These are phyloP conservation scores for Ridgeia piscesae DNA, from an alignment of 1,140 invertebrate genomes.

Conservation along the genomic window DNA sequence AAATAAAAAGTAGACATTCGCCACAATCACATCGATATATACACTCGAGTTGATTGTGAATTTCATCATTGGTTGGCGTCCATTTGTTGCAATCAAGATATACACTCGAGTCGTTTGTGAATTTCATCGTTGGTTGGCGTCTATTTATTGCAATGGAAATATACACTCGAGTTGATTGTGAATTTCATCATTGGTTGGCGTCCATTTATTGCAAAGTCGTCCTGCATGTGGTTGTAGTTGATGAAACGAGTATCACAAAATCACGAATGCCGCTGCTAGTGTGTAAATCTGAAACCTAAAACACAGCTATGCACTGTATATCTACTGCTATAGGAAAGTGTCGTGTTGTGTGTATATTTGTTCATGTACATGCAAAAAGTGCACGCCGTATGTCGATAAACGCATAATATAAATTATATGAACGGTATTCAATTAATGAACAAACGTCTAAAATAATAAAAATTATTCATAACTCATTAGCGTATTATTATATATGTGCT, in stretches of 20 bases:
- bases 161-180: no score
- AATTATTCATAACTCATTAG: no score
- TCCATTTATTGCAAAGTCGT: neutral
- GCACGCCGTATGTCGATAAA: neutral
- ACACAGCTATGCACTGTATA: neutral
- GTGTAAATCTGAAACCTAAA: neutral
- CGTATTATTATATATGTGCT: neutral
- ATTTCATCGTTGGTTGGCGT: no score
- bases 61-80: neutral
- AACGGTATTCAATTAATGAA: neutral
- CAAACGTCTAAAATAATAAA: no score
- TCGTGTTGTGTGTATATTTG: neutral
- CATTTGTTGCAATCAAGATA: no score
- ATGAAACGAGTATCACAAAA: neutral
- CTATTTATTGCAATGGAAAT: no score
- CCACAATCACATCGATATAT: neutral
- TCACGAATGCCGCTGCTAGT: neutral
- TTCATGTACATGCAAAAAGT: neutral
- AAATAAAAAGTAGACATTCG: neutral
- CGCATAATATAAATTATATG: neutral
- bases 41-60: neutral
- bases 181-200: no score
- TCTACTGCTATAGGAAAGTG: neutral
- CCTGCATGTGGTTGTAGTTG: neutral
- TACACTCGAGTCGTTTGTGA: no score